Evolutionary conservation across 2,888 invertebrate genomes (phyloP), one percentile per base, ranked within the genome.

Genomic region (Poecilus cupreus): DNA sequence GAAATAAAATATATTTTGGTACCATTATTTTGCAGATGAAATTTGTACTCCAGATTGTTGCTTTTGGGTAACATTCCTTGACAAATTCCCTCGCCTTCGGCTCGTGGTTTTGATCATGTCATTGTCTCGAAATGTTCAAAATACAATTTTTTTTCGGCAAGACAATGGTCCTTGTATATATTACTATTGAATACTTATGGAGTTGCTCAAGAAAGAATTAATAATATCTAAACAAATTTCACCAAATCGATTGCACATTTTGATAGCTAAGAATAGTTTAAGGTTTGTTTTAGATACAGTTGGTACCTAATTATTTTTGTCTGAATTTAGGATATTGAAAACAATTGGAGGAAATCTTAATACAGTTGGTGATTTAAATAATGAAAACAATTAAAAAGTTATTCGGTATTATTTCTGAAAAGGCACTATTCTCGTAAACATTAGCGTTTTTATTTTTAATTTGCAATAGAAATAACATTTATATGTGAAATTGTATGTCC

Each of bases 341-440:
- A 60, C 60, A 60, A 60, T 60, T 60, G 26, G 60, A 60, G 22
- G 60, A 60, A n/a, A 26, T 5, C 13, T 43, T 43, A 43, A 43
- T 32, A 18, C 18, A 20, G 54, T 32, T 32, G 60, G 11, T 26
- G n/a, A 3, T 26, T 24, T 24, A 26, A 60, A 24, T 60, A 26
- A 32, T 32, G 4, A 32, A 32, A 32, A 32, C 32, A 26, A 26
- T 60, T 60, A 60, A 60, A 24, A 51, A 1, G 18, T 43, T 60
- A 8, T 26, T 26, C 22, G 24, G 32, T 20, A 37, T 32, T 13
- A 51, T 13, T 51, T 68, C 16, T 26, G n/a, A 37, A 68, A 68
- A 68, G 64, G 64, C 64, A 68, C 64, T 68, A 68, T 68, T 68
- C 64, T 68, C 64, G 64, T 68, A 18, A 51, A 51, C 4, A 37